Base-by-base conservation (phyloP, 2,888 invertebrate species). In the Stegana nigrithorax region DNA sequence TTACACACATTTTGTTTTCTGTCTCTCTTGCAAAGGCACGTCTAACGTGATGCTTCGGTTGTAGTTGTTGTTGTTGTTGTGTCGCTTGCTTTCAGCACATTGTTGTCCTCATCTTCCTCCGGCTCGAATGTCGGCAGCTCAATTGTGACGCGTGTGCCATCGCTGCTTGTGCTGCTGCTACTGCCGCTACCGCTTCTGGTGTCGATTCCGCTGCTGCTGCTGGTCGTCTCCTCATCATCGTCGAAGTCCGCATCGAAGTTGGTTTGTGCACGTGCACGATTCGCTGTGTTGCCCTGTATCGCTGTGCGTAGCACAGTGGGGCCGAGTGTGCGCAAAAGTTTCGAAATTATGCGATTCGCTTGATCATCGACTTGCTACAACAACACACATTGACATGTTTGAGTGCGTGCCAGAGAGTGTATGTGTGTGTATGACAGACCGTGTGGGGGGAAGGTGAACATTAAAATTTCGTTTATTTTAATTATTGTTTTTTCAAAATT, bases 261-360 rank as follows among this genome's bases (percentile, higher is more conserved):
- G 59, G 86, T 87, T 65, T 84, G 85, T 32, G 80, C 86, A 63
- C 85, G 82, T 56, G 85, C 83, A 39, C 83, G 74, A 61, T 82
- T 84, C 12, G 80, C 84, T 10, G 64, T 63, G 62, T 84, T 85
- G 25, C 85, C 85, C 68, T 84, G 84, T 19, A 85, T 82, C 19
- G 85, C 85, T n/a, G 82, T 84, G 57, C 85, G 84, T 72, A 94
- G 87, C 65, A 91, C 67, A 14, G 84, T 88, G 42, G 94, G 91
- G 53, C 94, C 94, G 81, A 94, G 89, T 67, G 91, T 88, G 80
- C 92, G 90, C 86, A 94, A 89, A 80, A 94, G 86, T 84, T 85
- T 84, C 42, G 84, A 79, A 65, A 85, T 76, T 23, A 85, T 79
- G 66, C 77, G 80, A 71, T 85, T 85, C 60, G 79, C 82, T 72